A percentile compares a stretch with the other conserved stretches of the same genome.
These are phyloP conservation scores for Nixonia krombeini DNA, from an alignment of 1,140 invertebrate species.

Conservation along the genomic window DNA sequence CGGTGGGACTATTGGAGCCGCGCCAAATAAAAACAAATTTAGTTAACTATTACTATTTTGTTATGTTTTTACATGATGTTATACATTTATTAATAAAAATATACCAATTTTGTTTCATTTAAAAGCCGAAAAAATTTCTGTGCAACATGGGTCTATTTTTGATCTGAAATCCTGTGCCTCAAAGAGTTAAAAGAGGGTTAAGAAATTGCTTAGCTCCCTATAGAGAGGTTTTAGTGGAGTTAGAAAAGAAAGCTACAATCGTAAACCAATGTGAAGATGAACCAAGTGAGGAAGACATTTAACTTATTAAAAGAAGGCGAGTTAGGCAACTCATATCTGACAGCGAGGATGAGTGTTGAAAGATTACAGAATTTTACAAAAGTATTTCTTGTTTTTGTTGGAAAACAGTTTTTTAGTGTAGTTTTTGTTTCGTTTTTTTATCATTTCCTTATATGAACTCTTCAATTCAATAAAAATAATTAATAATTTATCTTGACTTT, in stretches of 20 bases:
- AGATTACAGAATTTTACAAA: too few species aligned
- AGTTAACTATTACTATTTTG: too few species aligned
- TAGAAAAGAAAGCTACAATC: neutral
- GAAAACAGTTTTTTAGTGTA: slow-evolving; percentile 21
- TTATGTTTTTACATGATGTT: too few species aligned
- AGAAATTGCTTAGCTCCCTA: slow-evolving; percentile 14
- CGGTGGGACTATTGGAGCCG: too few species aligned
- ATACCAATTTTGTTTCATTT: too few species aligned
- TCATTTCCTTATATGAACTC: slow-evolving; percentile 12
- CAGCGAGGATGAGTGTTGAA: slow-evolving; percentile 13
- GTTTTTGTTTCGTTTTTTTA: slow-evolving; percentile 4
- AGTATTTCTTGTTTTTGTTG: slow-evolving; percentile 21
- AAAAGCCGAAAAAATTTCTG: too few species aligned
- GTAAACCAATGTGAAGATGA: slow-evolving; percentile 14
- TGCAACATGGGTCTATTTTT: too few species aligned
- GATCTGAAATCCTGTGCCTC: too few species aligned
- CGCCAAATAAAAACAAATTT: too few species aligned
- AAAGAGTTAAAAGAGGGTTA: slow-evolving; percentile 13
- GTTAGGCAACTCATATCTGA: slow-evolving; percentile 21
- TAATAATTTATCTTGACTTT: too few species aligned
- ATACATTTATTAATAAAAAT: too few species aligned
- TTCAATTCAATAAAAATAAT: slow-evolving; percentile 16
- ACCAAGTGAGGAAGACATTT: slow-evolving; percentile 13
- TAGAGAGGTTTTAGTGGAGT: slow-evolving; percentile 4
- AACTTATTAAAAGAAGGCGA: slow-evolving; percentile 16